Conservation (phyloP, 2,888 invertebrate species). For the Pycnomerus fuliginosus region DNA sequence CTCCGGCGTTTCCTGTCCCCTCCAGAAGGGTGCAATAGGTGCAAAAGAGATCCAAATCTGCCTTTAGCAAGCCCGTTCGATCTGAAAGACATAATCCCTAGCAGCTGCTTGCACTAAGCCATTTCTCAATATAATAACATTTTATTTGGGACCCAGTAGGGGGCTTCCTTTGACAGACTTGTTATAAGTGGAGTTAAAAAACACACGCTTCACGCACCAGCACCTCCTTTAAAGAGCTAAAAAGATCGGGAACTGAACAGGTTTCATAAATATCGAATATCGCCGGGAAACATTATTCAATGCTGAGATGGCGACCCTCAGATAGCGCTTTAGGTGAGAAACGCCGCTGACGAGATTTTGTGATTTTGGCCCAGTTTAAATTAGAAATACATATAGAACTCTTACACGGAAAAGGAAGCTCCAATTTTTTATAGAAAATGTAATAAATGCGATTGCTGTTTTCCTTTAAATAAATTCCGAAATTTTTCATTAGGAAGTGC, state of each 20-base stretch:
- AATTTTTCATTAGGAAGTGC: too few species aligned
- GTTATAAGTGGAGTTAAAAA: conserved; percentile 44
- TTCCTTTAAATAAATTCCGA: too few species aligned
- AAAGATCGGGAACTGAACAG: conserved; percentile 39
- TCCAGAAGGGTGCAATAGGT: conserved; percentile 4
- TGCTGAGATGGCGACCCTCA: conserved; percentile 26
- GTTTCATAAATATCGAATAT: conserved; percentile 40
- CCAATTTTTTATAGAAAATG: too few species aligned
- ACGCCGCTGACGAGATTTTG: too few species aligned
- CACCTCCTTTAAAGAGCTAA: conserved; percentile 41
- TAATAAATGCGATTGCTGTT: too few species aligned
- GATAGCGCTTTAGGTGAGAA: conserved; percentile 27
- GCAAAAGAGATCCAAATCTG: conserved; percentile 19
- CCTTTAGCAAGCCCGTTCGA: conserved; percentile 29
- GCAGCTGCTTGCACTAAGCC: conserved; percentile 44
- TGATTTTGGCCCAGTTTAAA: too few species aligned
- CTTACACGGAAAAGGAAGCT: too few species aligned
- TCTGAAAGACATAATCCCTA: conserved; percentile 41
- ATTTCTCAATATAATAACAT: conserved; percentile 48
- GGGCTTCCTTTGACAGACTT: conserved; percentile 45
- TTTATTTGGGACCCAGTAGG: conserved; percentile 43
- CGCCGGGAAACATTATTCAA: conserved; percentile 29
- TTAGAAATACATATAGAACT: too few species aligned
- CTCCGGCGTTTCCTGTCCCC: conserved; percentile 13
- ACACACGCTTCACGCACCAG: conserved; percentile 44